Percentiles rank a stretch among this genome's conserved stretches.
Evolutionary conservation across 2,888 invertebrate genomes (phyloP).

Genomic region (Drosophila buzzatii): DNA sequence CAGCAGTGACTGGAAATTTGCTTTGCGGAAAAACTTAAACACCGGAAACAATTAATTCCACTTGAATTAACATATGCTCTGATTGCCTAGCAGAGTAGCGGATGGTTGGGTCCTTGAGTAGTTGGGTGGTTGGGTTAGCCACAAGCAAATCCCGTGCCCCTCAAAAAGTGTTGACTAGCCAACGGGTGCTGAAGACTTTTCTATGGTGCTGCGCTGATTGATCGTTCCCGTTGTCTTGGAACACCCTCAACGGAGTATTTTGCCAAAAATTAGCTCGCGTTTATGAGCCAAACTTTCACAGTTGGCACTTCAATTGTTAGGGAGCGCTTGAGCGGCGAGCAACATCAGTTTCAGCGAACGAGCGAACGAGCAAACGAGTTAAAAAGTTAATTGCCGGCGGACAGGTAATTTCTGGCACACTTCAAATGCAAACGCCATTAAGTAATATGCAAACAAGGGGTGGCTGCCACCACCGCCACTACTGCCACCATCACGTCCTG

Average conservation of each 20-base stretch:
- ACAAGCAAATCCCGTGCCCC: slow-evolving; percentile 30
- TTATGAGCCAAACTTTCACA: slow-evolving; percentile 67
- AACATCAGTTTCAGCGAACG: slow-evolving; percentile 41
- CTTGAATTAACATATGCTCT: slow-evolving; percentile 84
- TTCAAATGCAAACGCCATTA: slow-evolving; percentile 77
- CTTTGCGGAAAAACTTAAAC: slow-evolving; percentile 83
- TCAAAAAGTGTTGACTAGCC: slow-evolving; percentile 67
- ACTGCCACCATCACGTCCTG: slow-evolving; percentile 1
- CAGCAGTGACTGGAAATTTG: slow-evolving; percentile 75
- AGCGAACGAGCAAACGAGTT: slow-evolving; percentile 59
- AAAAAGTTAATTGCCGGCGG: slow-evolving; percentile 80
- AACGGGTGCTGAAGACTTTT: slow-evolving; percentile 25
- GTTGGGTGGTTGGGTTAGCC: slow-evolving; percentile 1
- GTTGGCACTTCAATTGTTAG: background rate
- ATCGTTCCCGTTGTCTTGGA: slow-evolving; percentile 51
- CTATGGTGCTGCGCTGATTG: slow-evolving; percentile 53
- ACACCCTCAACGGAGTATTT: slow-evolving; percentile 26
- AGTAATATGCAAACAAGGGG: slow-evolving; percentile 82
- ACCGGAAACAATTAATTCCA: slow-evolving; percentile 85
- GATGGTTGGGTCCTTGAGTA: background rate
- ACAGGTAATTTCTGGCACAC: slow-evolving; percentile 81
- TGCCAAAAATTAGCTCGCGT: slow-evolving; percentile 49
- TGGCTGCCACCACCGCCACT: slow-evolving; percentile 30
- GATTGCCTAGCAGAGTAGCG: slow-evolving; percentile 49
- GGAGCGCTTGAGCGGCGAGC: background rate